Base-by-base conservation (phyloP, 2,888 invertebrate genomes). In the Papilio demoleus region DNA sequence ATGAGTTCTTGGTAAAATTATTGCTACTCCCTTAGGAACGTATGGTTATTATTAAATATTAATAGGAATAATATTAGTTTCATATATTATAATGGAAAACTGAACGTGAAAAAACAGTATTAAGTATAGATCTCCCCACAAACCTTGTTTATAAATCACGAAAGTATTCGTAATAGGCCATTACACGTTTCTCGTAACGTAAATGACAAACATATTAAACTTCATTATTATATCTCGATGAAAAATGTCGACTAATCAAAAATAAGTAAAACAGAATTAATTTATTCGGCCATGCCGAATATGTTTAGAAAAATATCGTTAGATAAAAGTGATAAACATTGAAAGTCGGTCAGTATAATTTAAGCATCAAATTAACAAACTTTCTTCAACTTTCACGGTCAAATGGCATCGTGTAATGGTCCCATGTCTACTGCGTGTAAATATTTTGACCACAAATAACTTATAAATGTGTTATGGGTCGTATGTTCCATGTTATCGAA, bases 401-500 rank as follows among this genome's bases (percentile, higher is more conserved):
- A 53, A 53, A 53, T 53, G n/a, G 53, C 53, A 53, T 27, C 53
- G 53, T 27, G 27, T 27, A 50, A 50, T 27, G 50, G 24, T 50
- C 24, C 14, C 50, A 14, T 50, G 24, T 27, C 14, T 27, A 27
- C n/a, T 19, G 27, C 50, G 53, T 27, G 53, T 14, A 24, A 45
- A 22, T 53, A 27, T 27, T 24, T 53, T 53, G 27, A 53, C n/a
- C 53, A 53, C 53, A 53, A 27, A 53, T 47, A 53, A 22, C 17
- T 38, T 42, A 62, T 31, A n/a, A 62, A 56, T 67, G n/a, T 34
- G 19, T 34, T 9, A 40, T 14, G 38, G 24, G 31, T 31, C 38
- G 24, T 31, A 50, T 34, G 24, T 47, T 14, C 27, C 58, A 11
- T 65, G 60, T 38, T 40, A 36, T 70, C 67, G 65, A 75, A 78